Evolutionary conservation across 1,140 invertebrate species (phyloP).

Genomic region (Drosophila arawakana): DNA sequence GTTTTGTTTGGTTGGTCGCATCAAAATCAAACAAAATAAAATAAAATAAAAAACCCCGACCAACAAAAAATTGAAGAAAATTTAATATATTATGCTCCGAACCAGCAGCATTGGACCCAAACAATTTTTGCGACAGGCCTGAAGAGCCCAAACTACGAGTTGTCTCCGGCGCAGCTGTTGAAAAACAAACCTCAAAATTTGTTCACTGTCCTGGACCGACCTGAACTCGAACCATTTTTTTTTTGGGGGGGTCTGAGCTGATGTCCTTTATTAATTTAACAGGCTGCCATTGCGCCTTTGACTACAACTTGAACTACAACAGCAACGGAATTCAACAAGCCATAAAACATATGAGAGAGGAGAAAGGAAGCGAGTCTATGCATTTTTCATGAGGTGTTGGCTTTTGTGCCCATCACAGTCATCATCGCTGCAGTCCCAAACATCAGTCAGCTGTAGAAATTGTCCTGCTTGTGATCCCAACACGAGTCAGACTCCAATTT

Average conservation of each 20-base stretch:
- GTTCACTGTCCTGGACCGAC: conserved; percentile 54
- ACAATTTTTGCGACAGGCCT: conserved; percentile 35
- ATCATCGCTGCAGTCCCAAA: conserved; percentile 47
- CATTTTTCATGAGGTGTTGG: conserved; percentile 84
- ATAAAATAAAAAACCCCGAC: conserved; percentile 27
- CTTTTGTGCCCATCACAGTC: conserved; percentile 83
- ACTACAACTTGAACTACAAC: conserved; percentile 78
- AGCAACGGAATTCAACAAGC: conserved; percentile 76
- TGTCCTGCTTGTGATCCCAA: conserved; percentile 25
- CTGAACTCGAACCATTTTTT: conserved; percentile 6
- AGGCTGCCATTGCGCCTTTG: conserved; percentile 66
- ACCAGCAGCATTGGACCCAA: conserved; percentile 12
- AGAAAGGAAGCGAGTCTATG: conserved; percentile 62
- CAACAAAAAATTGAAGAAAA: conserved; percentile 55
- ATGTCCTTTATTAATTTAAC: conserved; percentile 81
- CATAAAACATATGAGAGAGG: conserved; percentile 82
- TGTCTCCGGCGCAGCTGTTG: conserved; percentile 74
- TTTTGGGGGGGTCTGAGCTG: conserved; percentile 8
- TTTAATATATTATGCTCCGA: conserved; percentile 69
- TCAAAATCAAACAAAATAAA: conserved; percentile 69
- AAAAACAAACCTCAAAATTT: conserved; percentile 76
- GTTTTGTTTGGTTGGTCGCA: conserved; percentile 22
- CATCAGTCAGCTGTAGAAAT: conserved; percentile 33
- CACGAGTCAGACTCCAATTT: conserved; percentile 3
- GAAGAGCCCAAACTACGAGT: conserved; percentile 30